Evolutionary conservation across 2,888 invertebrate genomes (phyloP).

Genomic region (Eristalis intricaria): DNA sequence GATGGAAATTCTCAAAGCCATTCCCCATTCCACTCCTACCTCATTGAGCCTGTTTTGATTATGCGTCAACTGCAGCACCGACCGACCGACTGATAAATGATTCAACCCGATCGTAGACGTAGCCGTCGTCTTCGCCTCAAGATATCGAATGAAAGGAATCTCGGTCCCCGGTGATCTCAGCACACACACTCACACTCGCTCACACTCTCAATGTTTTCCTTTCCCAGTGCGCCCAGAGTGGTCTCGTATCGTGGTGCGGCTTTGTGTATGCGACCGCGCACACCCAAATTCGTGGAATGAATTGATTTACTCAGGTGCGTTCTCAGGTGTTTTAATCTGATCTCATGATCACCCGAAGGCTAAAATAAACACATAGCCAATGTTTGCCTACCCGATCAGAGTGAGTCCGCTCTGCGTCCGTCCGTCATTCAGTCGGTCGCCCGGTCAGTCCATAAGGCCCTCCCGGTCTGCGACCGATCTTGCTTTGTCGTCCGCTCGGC

Average conservation of each 20-base stretch:
- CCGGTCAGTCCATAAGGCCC: slow-evolving; percentile 30
- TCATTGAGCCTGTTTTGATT: slow-evolving; percentile 55
- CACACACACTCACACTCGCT: slow-evolving; percentile 21
- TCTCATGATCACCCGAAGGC: slow-evolving; percentile 72
- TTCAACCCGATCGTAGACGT: slow-evolving; percentile 45
- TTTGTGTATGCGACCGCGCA: slow-evolving; percentile 59
- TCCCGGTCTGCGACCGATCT: neutral
- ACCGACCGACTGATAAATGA: slow-evolving; percentile 63
- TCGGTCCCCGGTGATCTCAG: slow-evolving; percentile 62
- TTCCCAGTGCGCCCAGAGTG: slow-evolving; percentile 47
- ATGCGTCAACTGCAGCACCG: slow-evolving; percentile 54
- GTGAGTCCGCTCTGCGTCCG: slow-evolving; percentile 7
- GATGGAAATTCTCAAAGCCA: slow-evolving; percentile 51
- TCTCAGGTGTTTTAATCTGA: slow-evolving; percentile 73
- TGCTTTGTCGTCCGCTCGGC: neutral
- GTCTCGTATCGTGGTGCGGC: neutral
- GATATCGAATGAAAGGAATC: slow-evolving; percentile 58
- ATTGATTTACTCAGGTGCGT: slow-evolving; percentile 82
- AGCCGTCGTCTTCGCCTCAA: slow-evolving; percentile 13
- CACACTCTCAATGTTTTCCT: slow-evolving; percentile 53
- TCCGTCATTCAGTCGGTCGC: neutral
- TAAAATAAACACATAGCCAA: slow-evolving; percentile 69
- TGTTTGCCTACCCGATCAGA: slow-evolving; percentile 62
- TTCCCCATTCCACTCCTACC: slow-evolving; percentile 44
- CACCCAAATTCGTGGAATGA: slow-evolving; percentile 80